Percentiles rank a stretch among this genome's conserved stretches.
Conservation (phyloP, 2,797 vertebrate genomes). For the Diplodus sargus region DNA sequence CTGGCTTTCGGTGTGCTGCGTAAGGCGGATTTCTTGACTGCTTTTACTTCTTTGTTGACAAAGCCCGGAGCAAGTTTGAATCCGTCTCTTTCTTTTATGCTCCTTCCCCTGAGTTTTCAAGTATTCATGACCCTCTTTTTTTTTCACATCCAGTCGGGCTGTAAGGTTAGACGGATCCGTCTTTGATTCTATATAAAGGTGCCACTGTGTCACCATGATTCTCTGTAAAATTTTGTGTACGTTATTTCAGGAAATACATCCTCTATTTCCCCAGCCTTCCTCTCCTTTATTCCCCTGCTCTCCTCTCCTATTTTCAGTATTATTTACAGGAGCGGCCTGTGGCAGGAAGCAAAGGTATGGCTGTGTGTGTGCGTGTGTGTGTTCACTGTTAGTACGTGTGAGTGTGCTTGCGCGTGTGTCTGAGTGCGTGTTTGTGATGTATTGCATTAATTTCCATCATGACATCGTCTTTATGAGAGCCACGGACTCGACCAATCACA, state of each 20-base stretch:
- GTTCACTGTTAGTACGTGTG: constrained; percentile 17
- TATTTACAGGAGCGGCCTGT: constrained; percentile 73
- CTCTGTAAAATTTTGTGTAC: constrained; percentile 43
- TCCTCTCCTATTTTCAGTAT: constrained; percentile 56
- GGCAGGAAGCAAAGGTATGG: constrained; percentile 51
- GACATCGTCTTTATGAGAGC: constrained; percentile 85
- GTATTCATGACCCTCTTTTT: constrained; percentile 29
- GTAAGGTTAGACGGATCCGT: constrained; percentile 27
- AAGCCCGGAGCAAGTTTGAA: constrained; percentile 37
- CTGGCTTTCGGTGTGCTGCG: constrained; percentile 42
- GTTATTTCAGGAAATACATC: constrained; percentile 42
- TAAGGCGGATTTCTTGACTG: constrained; percentile 44
- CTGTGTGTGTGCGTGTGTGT: constrained; percentile 28
- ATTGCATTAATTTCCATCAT: constrained; percentile 88
- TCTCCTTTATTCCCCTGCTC: constrained; percentile 33
- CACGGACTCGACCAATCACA: constrained; percentile 77
- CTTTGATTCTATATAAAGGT: constrained; percentile 53
- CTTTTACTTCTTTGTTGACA: constrained; percentile 27
- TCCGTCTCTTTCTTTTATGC: constrained; percentile 24
- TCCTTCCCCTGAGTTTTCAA: constrained; percentile 51
- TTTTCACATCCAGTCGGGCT: constrained; percentile 23
- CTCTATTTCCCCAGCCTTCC: constrained; percentile 43
- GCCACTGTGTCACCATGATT: constrained; percentile 49
- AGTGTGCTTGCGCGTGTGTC: constrained; percentile 38
- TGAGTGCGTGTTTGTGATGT: constrained; percentile 81